Evolutionary conservation across 2,888 invertebrate species (phyloP), one percentile per base, ranked within the genome.

Genomic region (Eurois occulta): DNA sequence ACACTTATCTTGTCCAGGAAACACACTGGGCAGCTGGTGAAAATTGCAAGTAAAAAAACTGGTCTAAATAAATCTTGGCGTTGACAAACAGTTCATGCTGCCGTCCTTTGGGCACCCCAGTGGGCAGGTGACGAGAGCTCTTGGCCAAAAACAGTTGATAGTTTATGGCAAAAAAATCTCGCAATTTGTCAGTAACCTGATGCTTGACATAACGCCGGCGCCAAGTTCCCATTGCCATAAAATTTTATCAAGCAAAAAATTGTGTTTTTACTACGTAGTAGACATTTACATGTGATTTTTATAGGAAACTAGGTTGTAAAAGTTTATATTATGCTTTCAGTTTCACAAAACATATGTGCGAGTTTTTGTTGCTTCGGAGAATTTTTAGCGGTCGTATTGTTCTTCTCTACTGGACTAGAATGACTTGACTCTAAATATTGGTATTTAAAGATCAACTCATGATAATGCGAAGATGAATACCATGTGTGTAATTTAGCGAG

Each of bases 191-290:
- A 72, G 86, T 78, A 85, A 87, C 84, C 78, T 78, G 89, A 89
- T 82, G 85, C 83, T 87, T 88, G 87, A 88, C 83, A 80, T 85
- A 83, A 79, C 78, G 80, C 84, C 75, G 91, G 91, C 91, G 91
- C 90, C 87, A 88, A 73, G 71, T 68, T 69, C 18, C 77, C 81
- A 81, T 70, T 86, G 83, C 86, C 85, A 81, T 89, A 87, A 85
- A 85, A 86, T 81, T 86, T 88, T 86, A 87, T 84, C 74, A 85
- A 78, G 82, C 86, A 88, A 87, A 91, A 89, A 89, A 75, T 73
- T 75, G 68, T 72, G 71, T 76, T 81, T 86, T 83, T 83, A 83
- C 71, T 73, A 73, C 76, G 64, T 46, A 76, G 68, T 52, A 78
- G 55, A 84, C 74, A 81, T 88, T 88, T 85, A 80, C 86, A 82